These are phyloP conservation scores for Cephus nigrinus DNA, from an alignment of 2,888 invertebrate species.

Conservation along the genomic window DNA sequence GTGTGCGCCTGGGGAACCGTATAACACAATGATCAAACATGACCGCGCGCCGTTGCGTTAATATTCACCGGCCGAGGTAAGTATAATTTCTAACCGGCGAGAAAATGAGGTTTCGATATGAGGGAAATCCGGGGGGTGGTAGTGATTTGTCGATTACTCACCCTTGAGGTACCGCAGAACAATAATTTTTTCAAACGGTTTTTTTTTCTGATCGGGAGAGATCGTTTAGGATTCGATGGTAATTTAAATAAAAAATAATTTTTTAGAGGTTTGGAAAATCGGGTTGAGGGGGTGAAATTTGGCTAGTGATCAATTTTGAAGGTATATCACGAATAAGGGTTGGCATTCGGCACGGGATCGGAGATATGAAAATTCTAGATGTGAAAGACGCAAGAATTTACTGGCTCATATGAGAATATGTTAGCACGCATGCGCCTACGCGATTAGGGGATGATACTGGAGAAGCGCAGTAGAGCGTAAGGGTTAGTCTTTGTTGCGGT, in stretches of 20 bases:
- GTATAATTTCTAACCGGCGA: conserved; percentile 27
- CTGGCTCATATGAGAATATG: conserved; percentile 27
- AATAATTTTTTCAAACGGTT: not conserved
- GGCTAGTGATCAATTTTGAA: not conserved
- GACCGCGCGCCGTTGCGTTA: conserved; percentile 26
- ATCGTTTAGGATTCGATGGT: not conserved
- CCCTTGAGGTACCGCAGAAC: too few species aligned
- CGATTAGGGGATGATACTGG: not conserved
- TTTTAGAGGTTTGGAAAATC: not conserved
- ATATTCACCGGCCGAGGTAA: conserved; percentile 18
- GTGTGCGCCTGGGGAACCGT: conserved; percentile 56
- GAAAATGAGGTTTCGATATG: conserved; percentile 2
- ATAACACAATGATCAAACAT: conserved; percentile 60
- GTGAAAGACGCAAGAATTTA: conserved; percentile 39
- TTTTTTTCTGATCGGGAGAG: not conserved
- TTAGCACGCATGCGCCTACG: conserved; percentile 25
- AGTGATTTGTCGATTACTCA: not conserved
- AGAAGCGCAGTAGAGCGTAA: conserved; percentile 18
- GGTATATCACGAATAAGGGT: not conserved
- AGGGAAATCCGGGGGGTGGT: not conserved
- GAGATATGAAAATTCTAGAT: not conserved
- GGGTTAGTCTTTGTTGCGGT: conserved; percentile 61
- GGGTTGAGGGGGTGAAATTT: not conserved
- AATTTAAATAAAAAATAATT: too few species aligned
- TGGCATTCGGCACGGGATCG: not conserved